Evolutionary conservation across 2,888 invertebrate genomes (phyloP).

Genomic region (Cinara cedri): DNA sequence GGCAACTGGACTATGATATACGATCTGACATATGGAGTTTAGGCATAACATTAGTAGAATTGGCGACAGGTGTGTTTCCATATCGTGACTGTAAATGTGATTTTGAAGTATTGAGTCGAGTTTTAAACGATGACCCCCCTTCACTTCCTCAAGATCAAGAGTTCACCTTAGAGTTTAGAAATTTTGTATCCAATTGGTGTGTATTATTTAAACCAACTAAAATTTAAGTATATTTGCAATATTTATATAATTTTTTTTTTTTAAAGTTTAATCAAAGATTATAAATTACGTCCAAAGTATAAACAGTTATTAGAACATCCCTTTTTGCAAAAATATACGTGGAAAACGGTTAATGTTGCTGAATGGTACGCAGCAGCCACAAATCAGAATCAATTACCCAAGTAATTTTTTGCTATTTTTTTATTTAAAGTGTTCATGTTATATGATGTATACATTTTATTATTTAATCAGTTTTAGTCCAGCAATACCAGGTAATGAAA

Average conservation of each 20-base stretch:
- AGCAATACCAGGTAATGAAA: not conserved
- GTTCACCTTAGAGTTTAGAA: constrained; percentile 85
- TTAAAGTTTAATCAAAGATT: constrained; percentile 88
- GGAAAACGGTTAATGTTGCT: constrained; percentile 74
- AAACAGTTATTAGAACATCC: constrained; percentile 85
- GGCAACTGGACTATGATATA: constrained; percentile 95
- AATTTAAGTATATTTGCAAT: not conserved
- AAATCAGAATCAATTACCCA: constrained; percentile 15
- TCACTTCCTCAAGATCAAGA: constrained; percentile 77
- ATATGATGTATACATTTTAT: too few species aligned
- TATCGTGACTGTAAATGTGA: constrained; percentile 94
- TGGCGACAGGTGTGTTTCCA: constrained; percentile 95
- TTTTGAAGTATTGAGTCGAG: constrained; percentile 94
- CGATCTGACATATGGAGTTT: constrained; percentile 99
- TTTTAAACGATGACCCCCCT: constrained; percentile 88
- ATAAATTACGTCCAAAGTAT: constrained; percentile 91
- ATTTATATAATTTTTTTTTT: not conserved
- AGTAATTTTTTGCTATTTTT: not conserved
- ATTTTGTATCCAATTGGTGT: constrained; percentile 90
- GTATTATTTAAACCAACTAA: constrained; percentile 60
- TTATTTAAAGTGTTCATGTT: not conserved
- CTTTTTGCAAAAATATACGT: constrained; percentile 83
- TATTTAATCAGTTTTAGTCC: constrained; percentile 1
- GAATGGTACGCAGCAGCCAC: constrained; percentile 75
- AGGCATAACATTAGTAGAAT: constrained; percentile 93